Evolutionary conservation across 2,113 vertebrate species (phyloP).

Genomic region (Zootoca vivipara): DNA sequence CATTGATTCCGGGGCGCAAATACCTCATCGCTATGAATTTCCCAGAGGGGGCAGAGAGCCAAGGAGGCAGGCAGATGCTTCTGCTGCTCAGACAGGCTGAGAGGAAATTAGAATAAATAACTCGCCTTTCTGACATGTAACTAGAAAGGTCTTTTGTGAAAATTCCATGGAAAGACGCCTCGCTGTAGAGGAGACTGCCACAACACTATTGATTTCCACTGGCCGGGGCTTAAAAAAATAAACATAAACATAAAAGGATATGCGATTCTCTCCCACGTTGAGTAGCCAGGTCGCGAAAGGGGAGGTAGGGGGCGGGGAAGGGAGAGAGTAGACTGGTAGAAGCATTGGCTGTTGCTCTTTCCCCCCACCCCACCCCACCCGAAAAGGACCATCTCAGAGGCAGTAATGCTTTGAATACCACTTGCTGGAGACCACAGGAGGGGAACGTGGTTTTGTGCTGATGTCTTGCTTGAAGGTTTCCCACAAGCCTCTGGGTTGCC

Average conservation of each 20-base stretch:
- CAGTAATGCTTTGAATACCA: too few relatives aligned
- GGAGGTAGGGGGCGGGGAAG: not conserved
- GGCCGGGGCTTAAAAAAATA: not conserved
- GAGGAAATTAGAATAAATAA: slow-evolving; percentile 15
- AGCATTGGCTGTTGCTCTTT: not conserved
- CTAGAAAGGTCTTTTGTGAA: not conserved
- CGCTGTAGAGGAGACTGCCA: too few relatives aligned
- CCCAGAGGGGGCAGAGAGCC: not conserved
- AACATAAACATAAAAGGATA: not conserved
- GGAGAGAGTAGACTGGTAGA: not conserved
- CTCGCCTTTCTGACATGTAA: not conserved
- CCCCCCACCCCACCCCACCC: too few relatives aligned
- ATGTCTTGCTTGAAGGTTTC: too few relatives aligned
- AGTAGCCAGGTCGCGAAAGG: not conserved
- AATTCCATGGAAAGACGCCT: not conserved
- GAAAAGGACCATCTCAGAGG: too few relatives aligned
- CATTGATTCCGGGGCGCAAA: not conserved
- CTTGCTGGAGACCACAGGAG: too few relatives aligned
- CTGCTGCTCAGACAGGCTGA: not conserved
- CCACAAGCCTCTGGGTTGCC: too few relatives aligned
- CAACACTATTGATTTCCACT: not conserved
- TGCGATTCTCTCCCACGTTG: not conserved
- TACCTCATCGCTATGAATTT: not conserved
- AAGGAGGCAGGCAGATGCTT: not conserved
- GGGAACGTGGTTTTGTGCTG: too few relatives aligned